Percentiles rank a stretch among this genome's conserved stretches.
phyloP scores from a whole-genome alignment of 2,113 vertebrate species.

The Ramphastos sulfuratus region DNA sequence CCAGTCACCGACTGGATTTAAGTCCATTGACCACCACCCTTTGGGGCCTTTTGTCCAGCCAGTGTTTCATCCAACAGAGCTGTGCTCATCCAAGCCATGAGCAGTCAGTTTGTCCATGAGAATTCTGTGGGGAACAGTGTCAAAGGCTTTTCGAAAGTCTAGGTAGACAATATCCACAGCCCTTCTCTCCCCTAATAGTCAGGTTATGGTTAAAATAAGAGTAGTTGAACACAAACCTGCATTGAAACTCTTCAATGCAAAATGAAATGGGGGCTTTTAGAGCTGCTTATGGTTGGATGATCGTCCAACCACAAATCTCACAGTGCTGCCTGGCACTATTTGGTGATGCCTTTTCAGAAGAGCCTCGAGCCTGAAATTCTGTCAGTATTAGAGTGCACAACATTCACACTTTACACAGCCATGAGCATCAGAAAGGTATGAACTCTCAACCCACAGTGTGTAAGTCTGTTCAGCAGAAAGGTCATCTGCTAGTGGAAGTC shows the following conservation, averaged over 20 bases:
- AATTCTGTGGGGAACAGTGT: too few species aligned
- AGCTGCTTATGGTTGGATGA: background rate
- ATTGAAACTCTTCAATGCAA: background rate
- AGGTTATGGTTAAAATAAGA: background rate
- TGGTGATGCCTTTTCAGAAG: background rate
- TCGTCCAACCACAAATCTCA: background rate
- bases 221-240: background rate
- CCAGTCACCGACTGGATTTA: too few species aligned
- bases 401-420: background rate
- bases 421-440: background rate
- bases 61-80: too few species aligned
- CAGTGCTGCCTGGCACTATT: background rate
- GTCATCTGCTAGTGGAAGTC: background rate
- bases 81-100: too few species aligned
- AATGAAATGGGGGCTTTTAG: background rate
- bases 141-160: too few species aligned
- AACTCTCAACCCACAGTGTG: fast-evolving
- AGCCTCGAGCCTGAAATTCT: background rate
- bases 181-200: too few species aligned
- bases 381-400: too few species aligned
- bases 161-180: too few species aligned
- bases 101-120: too few species aligned
- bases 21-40: too few species aligned
- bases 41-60: too few species aligned
- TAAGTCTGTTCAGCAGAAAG: background rate